Evolutionary conservation across 2,113 vertebrate species (phyloP), one percentile per base, ranked within the genome.

Genomic region (Oreochromis aureus): DNA sequence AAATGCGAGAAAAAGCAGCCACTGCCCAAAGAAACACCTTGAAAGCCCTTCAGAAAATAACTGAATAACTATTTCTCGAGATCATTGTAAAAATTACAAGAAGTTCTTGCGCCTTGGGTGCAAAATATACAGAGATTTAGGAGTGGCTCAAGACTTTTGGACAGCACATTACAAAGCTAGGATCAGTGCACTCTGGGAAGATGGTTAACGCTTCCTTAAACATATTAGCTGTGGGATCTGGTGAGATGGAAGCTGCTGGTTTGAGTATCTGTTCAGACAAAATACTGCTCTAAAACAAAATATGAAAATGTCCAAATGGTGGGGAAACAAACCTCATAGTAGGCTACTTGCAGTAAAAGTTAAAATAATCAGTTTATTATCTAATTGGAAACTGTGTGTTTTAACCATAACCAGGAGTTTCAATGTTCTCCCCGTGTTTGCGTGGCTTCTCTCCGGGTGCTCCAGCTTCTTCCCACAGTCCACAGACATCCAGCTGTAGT

Each of bases 241-340:
- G 59, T 34, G 59, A 11, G 59, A 34, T 11, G 59, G 18, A 63
- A 34, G 6, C 16, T 63, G 32, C 59, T 36, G 32, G 32, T n/a
- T 63, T 63, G 18, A 36, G 1, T 63, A 4, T 63, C 32, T 63
- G 10, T 5, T 63, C 6, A 63, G 30, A 6, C 16, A 34, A 63
- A 19, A 63, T 34, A 34, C 30, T 34, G 18, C 30, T 61, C 30
- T 34, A 34, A 61, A 61, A 34, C 30, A 63, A 34, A 32, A 34
- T 63, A 2, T 30, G 55, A 58, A 58, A 3, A 58, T 58, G 1
- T 63, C 16, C 30, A 63, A 63, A 34, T 59, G 15, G 56, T 59
- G 27, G 0, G 58, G 0, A 10, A 41, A 2, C 34, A 61, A 19
- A 1, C 0, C 11, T 34, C 30, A 6, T 19, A 19, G 56, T 59